Percentiles rank a stretch among this genome's conserved stretches.
Evolutionary conservation across 2,888 invertebrate genomes (phyloP).

Genomic region (Corythucha ciliata): DNA sequence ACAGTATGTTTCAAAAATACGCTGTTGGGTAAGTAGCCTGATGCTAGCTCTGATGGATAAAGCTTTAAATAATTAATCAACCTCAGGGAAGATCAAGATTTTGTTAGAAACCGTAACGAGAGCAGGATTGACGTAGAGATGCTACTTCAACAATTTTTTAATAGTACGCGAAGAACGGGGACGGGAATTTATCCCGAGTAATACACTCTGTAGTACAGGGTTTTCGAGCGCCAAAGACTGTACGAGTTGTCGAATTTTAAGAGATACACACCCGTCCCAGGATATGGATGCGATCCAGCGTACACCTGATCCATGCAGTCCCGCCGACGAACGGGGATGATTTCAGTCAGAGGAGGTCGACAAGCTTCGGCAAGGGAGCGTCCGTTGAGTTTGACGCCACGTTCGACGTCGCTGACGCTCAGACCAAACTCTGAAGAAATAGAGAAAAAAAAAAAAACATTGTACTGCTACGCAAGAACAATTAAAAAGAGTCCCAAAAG

Average conservation of each 20-base stretch:
- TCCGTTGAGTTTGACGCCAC: slow-evolving; percentile 48
- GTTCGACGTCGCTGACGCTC: slow-evolving; percentile 45
- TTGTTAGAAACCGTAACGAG: no score
- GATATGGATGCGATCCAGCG: slow-evolving; percentile 94
- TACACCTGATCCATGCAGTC: slow-evolving; percentile 96
- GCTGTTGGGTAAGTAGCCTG: no score
- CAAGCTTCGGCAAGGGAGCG: slow-evolving; percentile 33
- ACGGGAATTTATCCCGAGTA: slow-evolving; percentile 70
- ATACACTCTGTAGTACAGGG: slow-evolving; percentile 96
- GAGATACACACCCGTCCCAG: slow-evolving; percentile 93
- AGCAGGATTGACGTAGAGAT: no score
- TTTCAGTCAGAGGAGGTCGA: slow-evolving; percentile 63
- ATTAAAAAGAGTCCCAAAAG: not conserved
- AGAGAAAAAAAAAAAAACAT: not conserved
- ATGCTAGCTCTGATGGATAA: no score
- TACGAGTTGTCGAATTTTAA: slow-evolving; percentile 99
- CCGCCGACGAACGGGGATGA: slow-evolving; percentile 88
- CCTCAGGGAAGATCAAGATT: no score
- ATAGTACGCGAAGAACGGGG: no score
- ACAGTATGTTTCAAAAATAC: no score
- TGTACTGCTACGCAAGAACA: not conserved
- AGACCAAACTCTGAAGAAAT: slow-evolving; percentile 26
- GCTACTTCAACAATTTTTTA: no score
- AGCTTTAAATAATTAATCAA: no score
- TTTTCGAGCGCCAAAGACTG: slow-evolving; percentile 98